Evolutionary conservation across 2,888 invertebrate species (phyloP).

Genomic region (Neoascia interrupta): DNA sequence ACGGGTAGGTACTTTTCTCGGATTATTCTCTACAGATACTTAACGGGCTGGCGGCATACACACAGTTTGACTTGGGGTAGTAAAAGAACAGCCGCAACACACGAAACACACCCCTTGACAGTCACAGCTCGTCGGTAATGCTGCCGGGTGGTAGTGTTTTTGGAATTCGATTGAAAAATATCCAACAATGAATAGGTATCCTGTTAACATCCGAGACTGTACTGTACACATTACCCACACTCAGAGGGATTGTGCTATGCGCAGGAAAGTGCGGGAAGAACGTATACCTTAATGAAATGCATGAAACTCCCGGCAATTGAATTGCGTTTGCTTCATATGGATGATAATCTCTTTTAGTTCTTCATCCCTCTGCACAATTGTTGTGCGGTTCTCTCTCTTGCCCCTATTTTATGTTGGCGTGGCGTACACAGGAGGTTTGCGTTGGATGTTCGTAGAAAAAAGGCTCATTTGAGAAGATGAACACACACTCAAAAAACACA

Average conservation of each 20-base stretch:
- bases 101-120: constrained; percentile 43
- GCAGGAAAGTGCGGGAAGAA: constrained; percentile 8
- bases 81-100: constrained; percentile 12
- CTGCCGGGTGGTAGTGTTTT: constrained; percentile 6
- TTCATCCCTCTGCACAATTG: constrained; percentile 16
- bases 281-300: background rate
- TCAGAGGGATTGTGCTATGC: constrained; percentile 33
- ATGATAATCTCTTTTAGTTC: constrained; percentile 7
- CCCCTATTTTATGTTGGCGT: background rate
- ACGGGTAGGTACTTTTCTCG: no score
- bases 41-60: no score
- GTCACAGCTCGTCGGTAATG: no score
- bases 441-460: background rate
- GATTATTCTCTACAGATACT: no score
- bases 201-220: constrained; percentile 46
- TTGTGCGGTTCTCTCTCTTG: background rate
- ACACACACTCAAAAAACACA: background rate
- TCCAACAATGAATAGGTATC: constrained; percentile 18
- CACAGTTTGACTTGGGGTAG: constrained; percentile 21
- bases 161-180: constrained; percentile 7
- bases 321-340: background rate
- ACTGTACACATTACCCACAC: no score
- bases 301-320: constrained; percentile 13
- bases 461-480: background rate
- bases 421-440: background rate